Percentiles rank a stretch among this genome's conserved stretches.
Evolutionary conservation across 2,797 vertebrate species (phyloP).

Genomic region (Leuciscus waleckii): DNA sequence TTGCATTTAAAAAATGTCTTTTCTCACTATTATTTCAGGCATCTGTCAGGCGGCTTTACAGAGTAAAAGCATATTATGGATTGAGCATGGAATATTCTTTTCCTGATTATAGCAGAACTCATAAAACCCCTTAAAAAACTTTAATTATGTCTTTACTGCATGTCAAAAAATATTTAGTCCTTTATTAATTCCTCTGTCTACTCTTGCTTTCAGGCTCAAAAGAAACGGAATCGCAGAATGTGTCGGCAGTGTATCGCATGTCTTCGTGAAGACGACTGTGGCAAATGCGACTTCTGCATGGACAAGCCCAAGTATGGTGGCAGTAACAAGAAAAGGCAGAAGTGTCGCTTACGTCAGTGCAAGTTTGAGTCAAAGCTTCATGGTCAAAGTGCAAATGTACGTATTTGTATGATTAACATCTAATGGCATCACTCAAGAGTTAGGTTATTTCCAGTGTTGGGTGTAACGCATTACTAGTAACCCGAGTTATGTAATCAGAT

Average conservation of each 20-base stretch:
- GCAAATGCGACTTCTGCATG: constrained; percentile 79
- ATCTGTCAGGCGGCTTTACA: not conserved
- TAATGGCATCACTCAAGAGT: not conserved
- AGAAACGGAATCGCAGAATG: constrained; percentile 72
- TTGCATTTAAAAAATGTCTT: not conserved
- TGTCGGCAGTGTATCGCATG: constrained; percentile 79
- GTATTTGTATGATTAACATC: not conserved
- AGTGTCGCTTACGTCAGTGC: constrained; percentile 80
- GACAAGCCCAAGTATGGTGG: constrained; percentile 83
- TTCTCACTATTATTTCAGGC: not conserved
- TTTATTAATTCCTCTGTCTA: not conserved
- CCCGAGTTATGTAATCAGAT: not conserved
- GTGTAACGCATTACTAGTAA: not conserved
- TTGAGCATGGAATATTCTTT: not conserved
- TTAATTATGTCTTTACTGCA: not conserved
- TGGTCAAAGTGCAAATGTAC: not conserved
- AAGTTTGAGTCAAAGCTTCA: constrained; percentile 74
- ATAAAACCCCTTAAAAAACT: not conserved
- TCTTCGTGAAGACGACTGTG: constrained; percentile 75
- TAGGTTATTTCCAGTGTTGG: not conserved
- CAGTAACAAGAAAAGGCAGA: constrained; percentile 79
- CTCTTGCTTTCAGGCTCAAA: constrained; percentile 26
- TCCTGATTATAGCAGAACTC: not conserved
- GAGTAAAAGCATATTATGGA: not conserved
- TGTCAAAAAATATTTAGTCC: not conserved